Base-by-base conservation (phyloP, 92 coral and sea anemone genomes). In the Epizoanthus stellaris region DNA sequence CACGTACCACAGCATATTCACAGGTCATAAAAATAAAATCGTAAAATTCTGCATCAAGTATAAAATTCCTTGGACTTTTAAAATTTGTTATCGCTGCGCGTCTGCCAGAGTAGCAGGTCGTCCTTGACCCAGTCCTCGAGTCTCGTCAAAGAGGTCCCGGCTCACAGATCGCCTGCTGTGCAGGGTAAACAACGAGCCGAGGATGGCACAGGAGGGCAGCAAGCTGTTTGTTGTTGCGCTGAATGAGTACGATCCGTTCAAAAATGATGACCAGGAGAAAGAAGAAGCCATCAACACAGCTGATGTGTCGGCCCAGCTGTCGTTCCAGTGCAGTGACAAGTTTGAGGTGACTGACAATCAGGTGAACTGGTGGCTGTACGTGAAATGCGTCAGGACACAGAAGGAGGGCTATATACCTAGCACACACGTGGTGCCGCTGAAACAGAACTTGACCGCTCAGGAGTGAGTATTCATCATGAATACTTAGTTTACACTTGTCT, bases 351-450 rank as follows among this genome's bases (percentile, higher is more conserved):
- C 89, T 8, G 95, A 93, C 56, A 82, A 67, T 68, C 87, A 79
- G 13, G 77, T 80, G 3, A 81, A 76, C 57, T 95, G 97, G 95
- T 95, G 98, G 98, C 60, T 95, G 9, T 91, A 86, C 77, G 98
- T 91, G 1, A 88, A 89, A 45, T 87, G 89, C 40, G 62, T 69
- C 23, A 63, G 73, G 42, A 82, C 89, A 57, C 85, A 86, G 39
- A 88, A 85, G 65, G 86, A 84, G 70, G 97, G 98, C 16, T 95
- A 91, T 86, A 85, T 95, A 8, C 98, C 97, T 38, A 95, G 96
- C 53, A 67, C 65, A 0, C 85, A 85, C 54, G 87, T 87, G 73
- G 90, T 82, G 6, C 98, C 98, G 20, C 75, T 95, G 20, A 91
- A 77, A 19, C 72, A 75, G 13, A 91, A 91, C 69, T 85, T 95